Percentiles rank a stretch among this genome's conserved stretches.
These are phyloP conservation scores for Phyto melanocephala DNA, from an alignment of 2,888 invertebrate genomes.

Conservation along the genomic window DNA sequence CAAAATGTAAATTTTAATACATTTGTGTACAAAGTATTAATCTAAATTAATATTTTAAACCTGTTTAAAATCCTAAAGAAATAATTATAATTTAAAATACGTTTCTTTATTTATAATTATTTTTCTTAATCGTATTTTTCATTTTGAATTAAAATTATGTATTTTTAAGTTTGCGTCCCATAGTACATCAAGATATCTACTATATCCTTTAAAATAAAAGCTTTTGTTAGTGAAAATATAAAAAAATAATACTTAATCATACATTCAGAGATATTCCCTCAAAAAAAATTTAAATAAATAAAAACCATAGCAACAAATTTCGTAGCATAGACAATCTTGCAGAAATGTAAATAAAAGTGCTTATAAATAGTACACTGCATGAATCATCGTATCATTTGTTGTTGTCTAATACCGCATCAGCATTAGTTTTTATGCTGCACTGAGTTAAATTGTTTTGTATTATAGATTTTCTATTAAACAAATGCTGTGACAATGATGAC, in stretches of 20 bases:
- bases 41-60: no score
- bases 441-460: background rate
- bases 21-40: no score
- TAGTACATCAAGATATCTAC: background rate
- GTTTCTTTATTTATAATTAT: no score
- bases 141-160: no score
- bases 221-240: background rate
- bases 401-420: slow-evolving; percentile 47
- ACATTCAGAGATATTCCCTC: slow-evolving; percentile 1
- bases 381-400: slow-evolving; percentile 46
- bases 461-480: slow-evolving; percentile 15
- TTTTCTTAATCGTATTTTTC: no score
- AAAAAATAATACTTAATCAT: background rate
- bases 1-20: no score
- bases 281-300: no score
- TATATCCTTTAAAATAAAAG: background rate
- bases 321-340: background rate
- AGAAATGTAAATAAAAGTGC: background rate
- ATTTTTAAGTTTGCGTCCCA: no score
- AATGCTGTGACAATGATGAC: slow-evolving; percentile 13
- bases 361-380: slow-evolving; percentile 6
- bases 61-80: no score
- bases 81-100: no score
- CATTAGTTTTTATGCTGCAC: slow-evolving; percentile 36
- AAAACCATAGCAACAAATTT: background rate